A percentile compares a stretch with the other conserved stretches of the same genome.
These are phyloP conservation scores for Plumapathes pennacea DNA, from an alignment of 92 coral and sea anemone species.

Conservation along the genomic window DNA sequence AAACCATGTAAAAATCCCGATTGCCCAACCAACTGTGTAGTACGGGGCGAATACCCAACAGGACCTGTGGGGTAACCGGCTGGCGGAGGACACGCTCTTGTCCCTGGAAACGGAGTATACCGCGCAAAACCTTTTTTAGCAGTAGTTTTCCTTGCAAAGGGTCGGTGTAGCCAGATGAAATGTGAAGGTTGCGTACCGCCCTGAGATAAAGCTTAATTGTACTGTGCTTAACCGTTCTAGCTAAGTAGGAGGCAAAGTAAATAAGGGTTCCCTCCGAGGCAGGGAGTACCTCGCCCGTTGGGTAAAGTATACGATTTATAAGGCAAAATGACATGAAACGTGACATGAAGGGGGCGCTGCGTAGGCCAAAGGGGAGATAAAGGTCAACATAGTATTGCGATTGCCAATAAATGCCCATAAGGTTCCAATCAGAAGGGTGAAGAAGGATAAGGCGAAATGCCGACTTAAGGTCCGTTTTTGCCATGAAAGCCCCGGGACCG, in stretches of 20 bases:
- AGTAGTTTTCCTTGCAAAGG: constrained; percentile 1
- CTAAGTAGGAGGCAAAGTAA: constrained; percentile 13
- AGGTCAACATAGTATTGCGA: constrained; percentile 37
- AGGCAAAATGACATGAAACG: constrained; percentile 5
- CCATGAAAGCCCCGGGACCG: constrained; percentile 33
- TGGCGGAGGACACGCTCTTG: background rate
- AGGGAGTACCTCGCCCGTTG: constrained; percentile 3
- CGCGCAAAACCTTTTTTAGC: constrained; percentile 6
- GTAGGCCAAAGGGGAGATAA: constrained; percentile 47
- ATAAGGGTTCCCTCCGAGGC: constrained; percentile 8
- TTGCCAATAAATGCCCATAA: constrained; percentile 52
- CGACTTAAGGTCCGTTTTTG: constrained; percentile 49
- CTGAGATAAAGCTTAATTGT: constrained; percentile 20
- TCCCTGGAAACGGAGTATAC: constrained; percentile 20
- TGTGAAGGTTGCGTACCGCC: constrained; percentile 6
- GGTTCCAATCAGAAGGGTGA: constrained; percentile 35
- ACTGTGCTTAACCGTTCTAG: background rate
- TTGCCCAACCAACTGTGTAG: background rate
- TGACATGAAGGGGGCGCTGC: constrained; percentile 45
- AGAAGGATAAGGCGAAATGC: constrained; percentile 47
- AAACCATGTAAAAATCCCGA: constrained; percentile 4
- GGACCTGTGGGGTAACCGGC: background rate
- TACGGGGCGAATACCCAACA: background rate
- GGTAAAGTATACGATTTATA: background rate
- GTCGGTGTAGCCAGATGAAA: constrained; percentile 5